A percentile compares a stretch with the other conserved stretches of the same genome.
Conservation (phyloP, 2,113 vertebrate genomes). For the Scomber japonicus region DNA sequence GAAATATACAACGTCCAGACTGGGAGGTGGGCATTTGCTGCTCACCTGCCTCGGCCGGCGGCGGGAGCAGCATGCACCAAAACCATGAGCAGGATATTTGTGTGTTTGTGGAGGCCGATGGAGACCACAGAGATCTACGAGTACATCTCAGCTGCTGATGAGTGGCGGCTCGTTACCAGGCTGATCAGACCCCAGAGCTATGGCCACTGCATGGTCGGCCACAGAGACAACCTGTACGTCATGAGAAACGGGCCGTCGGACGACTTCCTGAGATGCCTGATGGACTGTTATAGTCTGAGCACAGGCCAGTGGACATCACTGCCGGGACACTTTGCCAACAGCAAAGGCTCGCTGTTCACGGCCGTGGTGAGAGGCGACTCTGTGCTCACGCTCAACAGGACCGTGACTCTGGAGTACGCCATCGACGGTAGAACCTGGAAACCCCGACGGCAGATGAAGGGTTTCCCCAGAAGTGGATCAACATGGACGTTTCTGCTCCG, state of each 20-base stretch:
- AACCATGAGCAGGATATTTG: constrained; percentile 88
- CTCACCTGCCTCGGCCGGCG: constrained; percentile 87
- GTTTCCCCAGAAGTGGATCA: constrained; percentile 90
- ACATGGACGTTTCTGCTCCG: constrained; percentile 91
- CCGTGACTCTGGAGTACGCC: constrained; percentile 86
- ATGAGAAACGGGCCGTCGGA: constrained; percentile 92
- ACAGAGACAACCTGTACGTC: constrained; percentile 90
- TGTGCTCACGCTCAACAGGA: constrained; percentile 90
- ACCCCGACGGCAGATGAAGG: constrained; percentile 85
- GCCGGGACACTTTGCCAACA: constrained; percentile 91
- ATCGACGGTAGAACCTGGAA: constrained; percentile 87
- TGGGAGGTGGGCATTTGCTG: constrained; percentile 84
- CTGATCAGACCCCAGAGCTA: constrained; percentile 90
- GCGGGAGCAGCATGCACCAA: constrained; percentile 87
- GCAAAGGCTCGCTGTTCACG: constrained; percentile 92
- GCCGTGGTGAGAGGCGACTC: constrained; percentile 87
- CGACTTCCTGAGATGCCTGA: constrained; percentile 90
- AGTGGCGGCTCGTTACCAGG: constrained; percentile 85
- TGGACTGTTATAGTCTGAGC: constrained; percentile 90
- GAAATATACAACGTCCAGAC: constrained; percentile 85
- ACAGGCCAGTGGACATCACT: constrained; percentile 89
- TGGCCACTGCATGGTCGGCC: constrained; percentile 92
- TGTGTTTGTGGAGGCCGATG: constrained; percentile 91
- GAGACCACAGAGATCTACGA: constrained; percentile 90
- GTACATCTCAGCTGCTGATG: constrained; percentile 77